Evolutionary conservation across 2,888 invertebrate genomes (phyloP), one percentile per base, ranked within the genome.

Genomic region (Cenopis cana): DNA sequence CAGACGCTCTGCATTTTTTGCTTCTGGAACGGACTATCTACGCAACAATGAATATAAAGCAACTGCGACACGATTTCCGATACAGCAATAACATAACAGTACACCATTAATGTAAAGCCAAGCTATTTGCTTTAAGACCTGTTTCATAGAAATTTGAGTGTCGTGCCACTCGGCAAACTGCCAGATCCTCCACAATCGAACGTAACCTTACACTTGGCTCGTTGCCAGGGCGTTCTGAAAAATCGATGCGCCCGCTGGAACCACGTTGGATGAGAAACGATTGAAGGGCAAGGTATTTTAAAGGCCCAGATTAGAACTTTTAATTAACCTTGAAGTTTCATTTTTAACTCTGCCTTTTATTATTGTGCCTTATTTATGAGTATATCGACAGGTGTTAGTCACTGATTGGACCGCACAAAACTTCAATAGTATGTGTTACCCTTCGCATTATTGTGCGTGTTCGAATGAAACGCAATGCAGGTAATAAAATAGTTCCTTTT

Each of bases 171-270:
- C 52, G 73, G 73, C 73, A 36, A 38, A n/a, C 1, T 52, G 73
- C 73, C 74, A 69, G 33, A 55, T 65, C 10, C 52, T 46, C 65
- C 60, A 74, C 72, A 68, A 69, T 72, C 69, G 67, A 59, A 72
- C 62, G 66, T 62, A 70, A 67, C 70, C 70, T 70, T 70, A 70
- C 69, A 59, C 62, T 67, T 70, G 73, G 70, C 73, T 10, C 12
- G 12, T 24, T 46, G 70, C 70, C 70, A 73, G 56, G 12, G 57
- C 36, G 66, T 55, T 66, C 20, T 49, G 60, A 66, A 67, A 71
- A 67, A 71, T 71, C 71, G 71, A 71, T 71, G 55, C 66, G 36
- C 24, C 46, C 12, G 55, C 66, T 61, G 60, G 67, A 67, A 36
- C 67, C 12, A 52, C 14, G n/a, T 24, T 3, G 24, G 59, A 64